Percentiles rank a stretch among this genome's conserved stretches.
Conservation (phyloP, 2,797 vertebrate species). For the Phrynocephalus guinanensis region DNA sequence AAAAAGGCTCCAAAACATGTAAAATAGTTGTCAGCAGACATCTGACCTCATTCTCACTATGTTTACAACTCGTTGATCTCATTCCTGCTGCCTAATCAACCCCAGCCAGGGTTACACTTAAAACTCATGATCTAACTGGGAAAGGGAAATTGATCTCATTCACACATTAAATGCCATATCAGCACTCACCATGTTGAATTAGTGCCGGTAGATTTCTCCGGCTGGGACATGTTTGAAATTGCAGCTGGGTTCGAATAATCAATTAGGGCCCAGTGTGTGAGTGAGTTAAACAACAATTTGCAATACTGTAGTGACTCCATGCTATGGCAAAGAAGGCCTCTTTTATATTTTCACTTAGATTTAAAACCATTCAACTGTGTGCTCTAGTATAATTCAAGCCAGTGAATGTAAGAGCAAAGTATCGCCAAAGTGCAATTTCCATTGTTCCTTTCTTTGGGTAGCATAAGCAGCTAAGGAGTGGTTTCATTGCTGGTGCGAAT, state of each 20-base stretch:
- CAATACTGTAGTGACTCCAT: conserved; percentile 63
- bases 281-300: conserved; percentile 76
- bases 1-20: background rate
- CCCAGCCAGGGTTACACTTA: conserved; percentile 16
- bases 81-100: background rate
- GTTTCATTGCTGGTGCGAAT: conserved; percentile 40
- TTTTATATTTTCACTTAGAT: conserved; percentile 77
- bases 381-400: conserved; percentile 73
- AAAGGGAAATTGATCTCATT: conserved; percentile 68
- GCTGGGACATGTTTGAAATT: conserved; percentile 73
- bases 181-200: conserved; percentile 73
- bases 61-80: background rate
- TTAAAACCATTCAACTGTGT: conserved; percentile 77
- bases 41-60: background rate
- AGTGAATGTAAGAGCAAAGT: conserved; percentile 65
- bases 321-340: conserved; percentile 43
- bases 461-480: conserved; percentile 15
- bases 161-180: conserved; percentile 65
- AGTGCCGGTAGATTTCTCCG: conserved; percentile 78
- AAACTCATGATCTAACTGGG: conserved; percentile 22
- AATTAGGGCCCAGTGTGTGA: conserved; percentile 75
- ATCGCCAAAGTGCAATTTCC: conserved; percentile 58
- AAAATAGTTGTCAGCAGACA: background rate
- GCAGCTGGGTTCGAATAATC: conserved; percentile 79
- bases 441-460: conserved; percentile 57